A percentile compares a stretch with the other conserved stretches of the same genome.
Evolutionary conservation across 2,888 invertebrate genomes (phyloP).

Genomic region (Zonitis immaculata): DNA sequence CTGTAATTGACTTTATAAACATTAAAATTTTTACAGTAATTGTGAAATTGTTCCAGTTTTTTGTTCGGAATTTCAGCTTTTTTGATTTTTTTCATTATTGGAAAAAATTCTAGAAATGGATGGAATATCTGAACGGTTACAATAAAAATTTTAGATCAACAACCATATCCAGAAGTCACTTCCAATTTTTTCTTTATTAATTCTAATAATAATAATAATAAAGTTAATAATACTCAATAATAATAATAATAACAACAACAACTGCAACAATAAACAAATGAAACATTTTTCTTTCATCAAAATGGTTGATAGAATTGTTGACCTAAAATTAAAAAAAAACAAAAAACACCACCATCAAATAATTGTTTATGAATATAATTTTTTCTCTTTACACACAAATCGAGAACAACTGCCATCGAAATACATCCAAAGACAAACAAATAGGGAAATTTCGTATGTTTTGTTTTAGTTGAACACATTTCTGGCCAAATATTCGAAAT

Average conservation of each 20-base stretch:
- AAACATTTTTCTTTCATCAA: background rate
- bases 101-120: conserved; percentile 25
- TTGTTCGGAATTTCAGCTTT: too few species aligned
- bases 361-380: conserved; percentile 29
- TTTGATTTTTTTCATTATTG: background rate
- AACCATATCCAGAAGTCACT: conserved; percentile 7
- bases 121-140: conserved; percentile 25
- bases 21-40: conserved; percentile 20
- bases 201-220: too few species aligned
- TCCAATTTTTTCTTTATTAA: background rate
- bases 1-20: conserved; percentile 27
- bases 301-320: conserved; percentile 12
- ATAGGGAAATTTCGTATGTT: conserved; percentile 11
- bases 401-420: conserved; percentile 7
- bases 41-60: conserved; percentile 17
- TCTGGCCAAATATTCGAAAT: conserved; percentile 17
- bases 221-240: background rate
- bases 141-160: conserved; percentile 21
- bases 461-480: conserved; percentile 32
- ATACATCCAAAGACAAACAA: conserved; percentile 12
- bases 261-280: conserved; percentile 8
- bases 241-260: conserved; percentile 2
- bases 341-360: conserved; percentile 16
- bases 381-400: conserved; percentile 21
- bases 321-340: conserved; percentile 13